Base-by-base conservation (phyloP, 2,113 vertebrate species). In the Phrynocephalus versicolor region DNA sequence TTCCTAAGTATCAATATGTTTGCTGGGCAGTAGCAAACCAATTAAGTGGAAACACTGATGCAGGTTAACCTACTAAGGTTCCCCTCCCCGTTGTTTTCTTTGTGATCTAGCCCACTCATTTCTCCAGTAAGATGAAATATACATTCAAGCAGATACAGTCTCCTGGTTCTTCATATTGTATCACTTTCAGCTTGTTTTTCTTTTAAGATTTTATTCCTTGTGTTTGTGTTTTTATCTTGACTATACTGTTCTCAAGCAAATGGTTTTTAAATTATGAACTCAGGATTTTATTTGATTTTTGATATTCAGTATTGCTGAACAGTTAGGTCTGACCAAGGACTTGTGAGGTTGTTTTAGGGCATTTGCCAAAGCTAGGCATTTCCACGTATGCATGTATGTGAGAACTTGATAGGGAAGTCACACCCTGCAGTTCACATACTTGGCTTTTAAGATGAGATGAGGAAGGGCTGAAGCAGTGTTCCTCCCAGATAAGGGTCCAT, bases 1-100 rank as follows among this genome's bases (percentile, higher is more conserved):
- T 89, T 92, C 64, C 71, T 64, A 81, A 88, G 85, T 92, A 90
- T 91, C 89, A 84, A 86, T 86, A 92, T 73, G 75, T 82, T 39
- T 86, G 87, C 77, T 62, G 87, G 84, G 71, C 35, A 27, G 85
- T 37, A 14, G 90, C 82, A 69, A 69, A 57, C 83, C 84, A 81
- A 45, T 86, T 91, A 88, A 89, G 37, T 71, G 85, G 82, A 84
- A 73, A 79, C 81, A 58, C 16, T 74, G 82, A 82, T 67, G 77
- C 81, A 86, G 82, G 83, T 73, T 82, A 58, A 82, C 65, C 77
- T 82, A 70, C 93, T 60, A 82, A 78, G 33, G 77, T 82, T 35
- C 81, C 37, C 55, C 41, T 80, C 35, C 37, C 33, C 0, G 1
- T 25, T 71, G 15, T 37, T 41, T 85, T 65, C 64, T 88, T 58